These are phyloP conservation scores for Spondyliosoma cantharus DNA, from an alignment of 2,797 vertebrate genomes.

Conservation along the genomic window DNA sequence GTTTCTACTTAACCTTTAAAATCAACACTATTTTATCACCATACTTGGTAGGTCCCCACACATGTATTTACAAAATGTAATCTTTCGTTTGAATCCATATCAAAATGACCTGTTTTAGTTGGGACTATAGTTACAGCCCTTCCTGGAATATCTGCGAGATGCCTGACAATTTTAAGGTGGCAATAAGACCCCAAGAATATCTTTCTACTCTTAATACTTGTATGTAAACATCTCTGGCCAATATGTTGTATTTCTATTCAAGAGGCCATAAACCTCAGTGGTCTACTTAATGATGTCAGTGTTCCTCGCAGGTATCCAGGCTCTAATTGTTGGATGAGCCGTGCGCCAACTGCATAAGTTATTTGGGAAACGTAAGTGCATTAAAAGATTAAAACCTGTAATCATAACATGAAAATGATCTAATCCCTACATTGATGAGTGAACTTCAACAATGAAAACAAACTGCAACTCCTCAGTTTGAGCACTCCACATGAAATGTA, in stretches of 20 bases:
- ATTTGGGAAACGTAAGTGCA: not conserved
- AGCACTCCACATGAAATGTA: constrained; percentile 12
- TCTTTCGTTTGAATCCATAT: too few relatives aligned
- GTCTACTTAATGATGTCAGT: not conserved
- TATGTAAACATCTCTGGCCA: not conserved
- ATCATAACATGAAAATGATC: not conserved
- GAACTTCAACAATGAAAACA: constrained; percentile 11
- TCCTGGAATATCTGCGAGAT: too few relatives aligned
- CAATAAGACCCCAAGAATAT: not conserved
- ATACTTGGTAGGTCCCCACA: too few relatives aligned
- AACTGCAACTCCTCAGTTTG: constrained; percentile 2
- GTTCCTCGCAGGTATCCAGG: not conserved
- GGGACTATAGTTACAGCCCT: too few relatives aligned
- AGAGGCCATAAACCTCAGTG: not conserved
- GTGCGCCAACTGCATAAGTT: not conserved
- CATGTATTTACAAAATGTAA: too few relatives aligned
- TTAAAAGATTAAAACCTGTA: constrained; percentile 1
- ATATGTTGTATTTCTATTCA: not conserved
- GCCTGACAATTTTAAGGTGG: not conserved
- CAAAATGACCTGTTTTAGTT: not conserved
- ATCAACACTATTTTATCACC: too few relatives aligned
- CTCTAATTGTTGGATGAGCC: constrained; percentile 1
- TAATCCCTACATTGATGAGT: not conserved
- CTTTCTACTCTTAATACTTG: not conserved
- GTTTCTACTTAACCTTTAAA: too few relatives aligned